Evolutionary conservation across 1,140 invertebrate genomes (phyloP).

Genomic region (Lysiphlebus fabarum): DNA sequence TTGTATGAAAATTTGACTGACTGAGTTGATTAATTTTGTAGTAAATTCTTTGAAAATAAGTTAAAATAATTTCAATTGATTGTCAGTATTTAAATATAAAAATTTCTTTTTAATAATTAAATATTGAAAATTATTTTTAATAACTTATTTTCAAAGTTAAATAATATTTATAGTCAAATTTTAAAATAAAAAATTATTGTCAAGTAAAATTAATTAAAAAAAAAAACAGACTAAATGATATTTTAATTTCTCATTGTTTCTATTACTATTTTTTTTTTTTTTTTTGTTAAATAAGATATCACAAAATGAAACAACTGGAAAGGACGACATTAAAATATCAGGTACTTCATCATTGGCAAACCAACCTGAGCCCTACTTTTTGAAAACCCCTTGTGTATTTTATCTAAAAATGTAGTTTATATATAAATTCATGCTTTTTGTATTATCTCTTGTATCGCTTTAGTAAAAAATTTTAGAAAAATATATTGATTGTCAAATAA

Average conservation of each 20-base stretch:
- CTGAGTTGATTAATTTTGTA: too few relatives aligned
- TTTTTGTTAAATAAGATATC: constrained; percentile 36
- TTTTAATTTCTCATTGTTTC: neutral
- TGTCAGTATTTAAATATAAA: too few relatives aligned
- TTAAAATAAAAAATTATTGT: too few relatives aligned
- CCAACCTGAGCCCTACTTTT: constrained; percentile 39
- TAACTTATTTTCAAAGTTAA: neutral
- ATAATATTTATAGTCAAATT: too few relatives aligned
- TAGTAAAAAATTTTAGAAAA: neutral
- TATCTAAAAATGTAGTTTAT: constrained; percentile 46
- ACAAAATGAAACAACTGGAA: constrained; percentile 26
- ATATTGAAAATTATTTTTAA: too few relatives aligned
- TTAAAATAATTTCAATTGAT: too few relatives aligned
- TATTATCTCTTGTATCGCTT: too few relatives aligned
- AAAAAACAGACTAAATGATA: neutral
- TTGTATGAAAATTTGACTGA: too few relatives aligned
- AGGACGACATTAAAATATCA: constrained; percentile 39
- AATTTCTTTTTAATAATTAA: too few relatives aligned
- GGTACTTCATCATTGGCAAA: constrained; percentile 48
- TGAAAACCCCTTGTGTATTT: constrained; percentile 47
- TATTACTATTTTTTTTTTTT: neutral
- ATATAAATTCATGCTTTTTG: neutral
- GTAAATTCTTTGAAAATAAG: too few relatives aligned
- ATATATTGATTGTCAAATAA: neutral
- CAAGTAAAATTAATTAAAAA: neutral